A percentile compares a stretch with the other conserved stretches of the same genome.
Evolutionary conservation across 2,888 invertebrate species (phyloP).

Genomic region (Napeogenes sylphis): DNA sequence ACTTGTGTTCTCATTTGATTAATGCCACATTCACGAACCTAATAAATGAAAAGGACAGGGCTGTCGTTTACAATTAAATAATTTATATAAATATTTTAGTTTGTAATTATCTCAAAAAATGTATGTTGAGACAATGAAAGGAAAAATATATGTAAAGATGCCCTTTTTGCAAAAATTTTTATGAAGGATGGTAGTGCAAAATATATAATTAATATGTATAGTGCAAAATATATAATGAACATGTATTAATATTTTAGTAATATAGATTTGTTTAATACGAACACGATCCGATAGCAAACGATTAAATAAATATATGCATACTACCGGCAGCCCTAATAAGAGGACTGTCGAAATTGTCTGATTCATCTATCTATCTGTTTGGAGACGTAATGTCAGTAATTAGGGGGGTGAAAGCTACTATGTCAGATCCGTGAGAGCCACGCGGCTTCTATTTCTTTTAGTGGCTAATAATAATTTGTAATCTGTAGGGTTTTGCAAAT

Average conservation of each 20-base stretch:
- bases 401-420: constrained; percentile 61
- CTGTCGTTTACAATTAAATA: constrained; percentile 8
- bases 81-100: not conserved
- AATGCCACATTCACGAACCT: constrained; percentile 40
- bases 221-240: no score
- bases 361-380: constrained; percentile 30
- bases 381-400: constrained; percentile 53
- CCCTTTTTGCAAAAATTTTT: no score
- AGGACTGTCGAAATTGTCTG: constrained; percentile 22
- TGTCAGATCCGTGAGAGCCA: constrained; percentile 47
- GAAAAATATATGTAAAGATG: no score
- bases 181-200: no score
- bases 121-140: no score
- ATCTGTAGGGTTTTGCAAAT: no score
- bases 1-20: constrained; percentile 40
- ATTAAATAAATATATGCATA: not conserved
- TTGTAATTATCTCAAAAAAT: no score
- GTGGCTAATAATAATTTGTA: not conserved
- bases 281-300: not conserved
- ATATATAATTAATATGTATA: no score
- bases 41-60: constrained; percentile 26
- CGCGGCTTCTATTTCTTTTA: constrained; percentile 15
- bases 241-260: no score
- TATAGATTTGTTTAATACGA: no score
- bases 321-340: constrained; percentile 17